Percentiles rank a stretch among this genome's conserved stretches.
Evolutionary conservation across 2,888 invertebrate genomes (phyloP).

Genomic region (Periphyllus acericola): DNA sequence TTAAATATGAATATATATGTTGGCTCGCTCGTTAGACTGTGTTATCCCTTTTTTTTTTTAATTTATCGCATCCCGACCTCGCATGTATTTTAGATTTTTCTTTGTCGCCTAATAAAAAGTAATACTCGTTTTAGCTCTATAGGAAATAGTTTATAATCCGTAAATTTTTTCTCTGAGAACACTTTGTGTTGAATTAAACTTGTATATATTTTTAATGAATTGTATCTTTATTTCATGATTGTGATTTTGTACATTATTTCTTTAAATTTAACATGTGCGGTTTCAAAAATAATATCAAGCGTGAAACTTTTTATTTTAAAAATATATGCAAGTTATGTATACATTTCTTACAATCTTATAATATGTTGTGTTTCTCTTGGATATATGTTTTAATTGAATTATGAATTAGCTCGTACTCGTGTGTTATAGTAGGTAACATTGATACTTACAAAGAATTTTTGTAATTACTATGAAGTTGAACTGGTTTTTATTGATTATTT

Average conservation of each 20-base stretch:
- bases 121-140: background rate
- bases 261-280: background rate
- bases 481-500: background rate
- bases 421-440: background rate
- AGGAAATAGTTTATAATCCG: background rate
- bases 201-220: background rate
- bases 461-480: no score
- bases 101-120: background rate
- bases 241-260: background rate
- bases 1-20: no score
- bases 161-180: background rate
- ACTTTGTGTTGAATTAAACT: background rate
- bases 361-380: no score
- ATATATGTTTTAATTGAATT: no score
- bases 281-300: background rate
- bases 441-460: no score
- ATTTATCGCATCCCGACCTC: background rate
- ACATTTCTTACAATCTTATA: no score
- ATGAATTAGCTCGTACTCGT: no score
- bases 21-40: background rate
- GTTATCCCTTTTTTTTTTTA: background rate
- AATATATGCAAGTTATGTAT: background rate
- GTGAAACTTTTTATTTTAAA: background rate
- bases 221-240: background rate
- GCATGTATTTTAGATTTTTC: background rate